Evolutionary conservation across 2,797 vertebrate species (phyloP), one percentile per base, ranked within the genome.

Genomic region (Oophaga sylvatica): DNA sequence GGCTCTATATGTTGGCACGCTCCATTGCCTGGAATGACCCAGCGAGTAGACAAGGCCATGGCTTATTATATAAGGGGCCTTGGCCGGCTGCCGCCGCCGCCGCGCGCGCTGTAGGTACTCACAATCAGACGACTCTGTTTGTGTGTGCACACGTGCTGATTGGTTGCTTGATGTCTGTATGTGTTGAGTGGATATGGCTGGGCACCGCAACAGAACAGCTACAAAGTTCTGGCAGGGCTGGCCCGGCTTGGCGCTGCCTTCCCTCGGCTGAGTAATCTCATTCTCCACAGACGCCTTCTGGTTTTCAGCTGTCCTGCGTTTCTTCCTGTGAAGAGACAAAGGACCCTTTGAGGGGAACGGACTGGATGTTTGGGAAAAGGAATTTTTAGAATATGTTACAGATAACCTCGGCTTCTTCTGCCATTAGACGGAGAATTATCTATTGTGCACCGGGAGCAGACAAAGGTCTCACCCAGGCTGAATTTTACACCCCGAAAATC

Each of bases 141-240:
- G 94, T 94, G 92, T 94, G 94, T 93, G 94, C 41, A 93, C 93
- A 94, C 92, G 94, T 94, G 92, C 94, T 95, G 94, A 93, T 94
- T 94, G 94, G 93, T 53, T 83, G 84, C 84, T 89, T 65, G 88
- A 89, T 89, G 88, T 89, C 88, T 95, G 95, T 94, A 93, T 93
- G 94, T 94, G 94, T 91, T 93, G 93, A 94, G 93, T 94, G 92
- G 94, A 94, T 94, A 93, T 94, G 92, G 93, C 93, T 78, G 92
- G 93, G 93, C 91, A 92, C 93, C 93, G 92, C 93, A 94, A 92
- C 89, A 84, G 91, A 94, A 93, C 92, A 94, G 95, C 95, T 96
- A 96, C 95, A 95, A 95, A 94, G 95, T 96, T 95, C 96, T 96
- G 95, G 95, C 96, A 95, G 95, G 94, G 93, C 94, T 94, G 94